phyloP scores from a whole-genome alignment of 2,113 vertebrate genomes.

The Chloebia gouldiae region DNA sequence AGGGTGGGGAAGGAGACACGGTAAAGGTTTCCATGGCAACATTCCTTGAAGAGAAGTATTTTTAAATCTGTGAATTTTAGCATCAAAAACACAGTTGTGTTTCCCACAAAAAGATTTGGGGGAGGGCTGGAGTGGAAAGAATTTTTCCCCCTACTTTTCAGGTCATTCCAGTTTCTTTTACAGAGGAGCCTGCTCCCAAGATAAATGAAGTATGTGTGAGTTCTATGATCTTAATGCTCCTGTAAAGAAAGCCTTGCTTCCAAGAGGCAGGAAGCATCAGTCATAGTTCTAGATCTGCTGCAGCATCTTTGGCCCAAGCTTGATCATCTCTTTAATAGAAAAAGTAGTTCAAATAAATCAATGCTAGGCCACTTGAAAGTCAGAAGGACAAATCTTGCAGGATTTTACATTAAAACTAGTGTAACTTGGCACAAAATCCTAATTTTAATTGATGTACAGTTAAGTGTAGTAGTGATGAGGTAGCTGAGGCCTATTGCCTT shows the following conservation, averaged over 20 bases:
- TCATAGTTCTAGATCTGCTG: background rate
- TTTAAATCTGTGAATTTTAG: constrained; percentile 77
- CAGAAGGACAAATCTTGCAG: background rate
- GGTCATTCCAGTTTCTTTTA: constrained; percentile 47
- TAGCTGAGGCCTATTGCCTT: background rate
- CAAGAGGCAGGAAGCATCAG: background rate
- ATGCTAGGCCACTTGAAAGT: background rate
- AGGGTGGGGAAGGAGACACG: constrained; percentile 53
- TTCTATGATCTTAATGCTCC: background rate
- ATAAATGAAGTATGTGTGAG: background rate
- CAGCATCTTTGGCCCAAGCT: background rate
- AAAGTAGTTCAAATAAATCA: constrained; percentile 19
- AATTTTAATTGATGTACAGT: background rate
- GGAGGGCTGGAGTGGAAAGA: constrained; percentile 43
- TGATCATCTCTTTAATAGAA: constrained; percentile 25
- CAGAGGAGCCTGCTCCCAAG: background rate
- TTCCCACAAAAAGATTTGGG: constrained; percentile 62
- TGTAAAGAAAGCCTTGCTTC: constrained; percentile 10
- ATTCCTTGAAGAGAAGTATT: constrained; percentile 74
- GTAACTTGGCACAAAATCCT: background rate
- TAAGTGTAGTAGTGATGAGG: background rate
- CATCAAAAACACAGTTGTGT: constrained; percentile 73
- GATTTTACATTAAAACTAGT: background rate
- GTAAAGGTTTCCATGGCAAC: constrained; percentile 77
- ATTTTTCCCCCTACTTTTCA: constrained; percentile 10